Percentiles rank a stretch among this genome's conserved stretches.
These are phyloP conservation scores for Mola mola DNA, from an alignment of 2,113 vertebrate species.

Conservation along the genomic window DNA sequence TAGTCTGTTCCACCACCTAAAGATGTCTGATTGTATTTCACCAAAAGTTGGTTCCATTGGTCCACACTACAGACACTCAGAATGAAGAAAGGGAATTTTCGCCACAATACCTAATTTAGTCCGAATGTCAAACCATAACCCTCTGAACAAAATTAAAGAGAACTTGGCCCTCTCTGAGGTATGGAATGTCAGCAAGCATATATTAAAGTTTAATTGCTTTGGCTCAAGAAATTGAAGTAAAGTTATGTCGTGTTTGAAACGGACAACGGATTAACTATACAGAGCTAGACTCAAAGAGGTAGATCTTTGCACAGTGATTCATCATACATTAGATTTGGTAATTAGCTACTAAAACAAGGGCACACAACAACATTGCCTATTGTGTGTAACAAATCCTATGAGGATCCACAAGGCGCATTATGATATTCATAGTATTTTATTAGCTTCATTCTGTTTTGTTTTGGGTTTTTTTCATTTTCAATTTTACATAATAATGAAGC, in stretches of 20 bases:
- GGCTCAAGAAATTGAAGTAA: slow-evolving; percentile 29
- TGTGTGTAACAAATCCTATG: not conserved
- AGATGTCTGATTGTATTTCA: no score
- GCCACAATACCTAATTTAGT: no score
- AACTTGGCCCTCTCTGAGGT: not conserved
- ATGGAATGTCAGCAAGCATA: slow-evolving; percentile 12
- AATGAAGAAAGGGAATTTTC: no score
- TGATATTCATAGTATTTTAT: no score
- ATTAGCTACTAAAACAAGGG: not conserved
- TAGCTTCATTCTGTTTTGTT: no score
- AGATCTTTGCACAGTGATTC: not conserved
- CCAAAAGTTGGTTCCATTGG: no score
- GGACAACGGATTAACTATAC: slow-evolving; percentile 10
- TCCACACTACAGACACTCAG: no score
- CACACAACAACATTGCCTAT: not conserved
- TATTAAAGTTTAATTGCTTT: slow-evolving; percentile 9
- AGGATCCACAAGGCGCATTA: no score
- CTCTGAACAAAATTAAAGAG: not conserved
- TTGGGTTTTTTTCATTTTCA: no score
- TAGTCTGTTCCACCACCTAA: no score
- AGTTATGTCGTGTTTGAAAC: not conserved
- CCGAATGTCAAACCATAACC: not conserved
- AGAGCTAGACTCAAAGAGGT: slow-evolving; percentile 31
- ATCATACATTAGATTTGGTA: not conserved
- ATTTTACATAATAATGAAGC: no score